Evolutionary conservation across 2,113 vertebrate species (phyloP).

Genomic region (human (Homo sapiens)): DNA sequence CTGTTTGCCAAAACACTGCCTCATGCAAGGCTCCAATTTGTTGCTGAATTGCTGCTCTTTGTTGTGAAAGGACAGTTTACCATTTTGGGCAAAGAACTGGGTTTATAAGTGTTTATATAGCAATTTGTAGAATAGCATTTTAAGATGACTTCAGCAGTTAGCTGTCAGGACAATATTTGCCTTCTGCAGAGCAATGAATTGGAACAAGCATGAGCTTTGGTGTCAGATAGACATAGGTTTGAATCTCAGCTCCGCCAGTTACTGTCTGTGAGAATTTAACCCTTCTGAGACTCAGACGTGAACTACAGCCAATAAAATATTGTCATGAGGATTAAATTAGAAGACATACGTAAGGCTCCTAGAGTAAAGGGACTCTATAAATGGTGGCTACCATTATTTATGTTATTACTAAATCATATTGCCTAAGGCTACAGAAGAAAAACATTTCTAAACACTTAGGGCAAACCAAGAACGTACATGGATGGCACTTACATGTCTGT

Average conservation of each 20-base stretch:
- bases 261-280: constrained; percentile 5
- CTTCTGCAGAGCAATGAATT: neutral
- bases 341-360: neutral
- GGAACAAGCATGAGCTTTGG: neutral
- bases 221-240: constrained; percentile 24
- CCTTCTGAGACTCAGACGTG: neutral
- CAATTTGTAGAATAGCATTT: constrained; percentile 68
- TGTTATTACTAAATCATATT: constrained; percentile 40
- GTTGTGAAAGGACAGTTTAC: constrained; percentile 73
- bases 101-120: constrained; percentile 69
- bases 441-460: constrained; percentile 26
- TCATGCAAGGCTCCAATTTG: constrained; percentile 46
- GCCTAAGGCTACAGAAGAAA: neutral
- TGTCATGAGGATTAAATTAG: constrained; percentile 29
- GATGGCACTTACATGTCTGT: neutral
- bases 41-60: constrained; percentile 62
- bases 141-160: constrained; percentile 48
- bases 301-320: constrained; percentile 22
- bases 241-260: constrained; percentile 36
- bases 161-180: constrained; percentile 59
- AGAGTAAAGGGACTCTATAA: neutral
- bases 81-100: constrained; percentile 60
- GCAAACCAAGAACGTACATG: neutral
- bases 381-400: constrained; percentile 1
- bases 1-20: constrained; percentile 75